phyloP scores from a whole-genome alignment of 2,888 invertebrate species.

The Lepidochitona cinerea region DNA sequence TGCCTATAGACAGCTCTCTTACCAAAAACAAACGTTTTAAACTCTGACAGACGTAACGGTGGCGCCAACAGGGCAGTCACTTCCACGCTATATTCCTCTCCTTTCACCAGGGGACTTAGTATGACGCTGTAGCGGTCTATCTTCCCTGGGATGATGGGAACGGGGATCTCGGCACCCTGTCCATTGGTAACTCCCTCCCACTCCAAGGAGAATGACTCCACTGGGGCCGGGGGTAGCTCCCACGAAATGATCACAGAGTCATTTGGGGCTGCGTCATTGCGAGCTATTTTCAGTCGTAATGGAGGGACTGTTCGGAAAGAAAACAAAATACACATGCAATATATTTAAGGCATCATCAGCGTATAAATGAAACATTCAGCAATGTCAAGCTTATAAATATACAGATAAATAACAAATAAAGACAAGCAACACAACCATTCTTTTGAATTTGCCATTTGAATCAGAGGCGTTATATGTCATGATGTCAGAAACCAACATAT shows the following conservation, averaged over 20 bases:
- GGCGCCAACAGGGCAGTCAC: neutral
- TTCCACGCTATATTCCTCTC: neutral
- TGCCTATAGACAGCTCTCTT: no score
- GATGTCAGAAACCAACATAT: no score
- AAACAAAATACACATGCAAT: neutral
- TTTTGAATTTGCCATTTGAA: no score
- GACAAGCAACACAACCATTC: no score
- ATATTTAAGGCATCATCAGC: neutral
- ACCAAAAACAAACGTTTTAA: neutral
- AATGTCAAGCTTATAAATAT: no score
- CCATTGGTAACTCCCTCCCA: neutral
- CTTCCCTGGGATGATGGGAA: neutral
- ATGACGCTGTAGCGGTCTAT: neutral
- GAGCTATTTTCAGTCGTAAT: neutral
- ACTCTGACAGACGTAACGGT: neutral
- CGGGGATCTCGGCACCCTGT: neutral
- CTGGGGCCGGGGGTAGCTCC: neutral
- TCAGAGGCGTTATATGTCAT: no score
- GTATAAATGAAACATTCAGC: no score
- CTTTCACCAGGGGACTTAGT: neutral
- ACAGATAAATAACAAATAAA: no score
- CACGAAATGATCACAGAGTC: neutral
- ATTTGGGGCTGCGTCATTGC: neutral
- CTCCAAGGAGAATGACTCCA: neutral
- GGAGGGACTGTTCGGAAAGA: neutral